phyloP scores from a whole-genome alignment of 2,888 invertebrate genomes.

The Petrophora chlorosata region DNA sequence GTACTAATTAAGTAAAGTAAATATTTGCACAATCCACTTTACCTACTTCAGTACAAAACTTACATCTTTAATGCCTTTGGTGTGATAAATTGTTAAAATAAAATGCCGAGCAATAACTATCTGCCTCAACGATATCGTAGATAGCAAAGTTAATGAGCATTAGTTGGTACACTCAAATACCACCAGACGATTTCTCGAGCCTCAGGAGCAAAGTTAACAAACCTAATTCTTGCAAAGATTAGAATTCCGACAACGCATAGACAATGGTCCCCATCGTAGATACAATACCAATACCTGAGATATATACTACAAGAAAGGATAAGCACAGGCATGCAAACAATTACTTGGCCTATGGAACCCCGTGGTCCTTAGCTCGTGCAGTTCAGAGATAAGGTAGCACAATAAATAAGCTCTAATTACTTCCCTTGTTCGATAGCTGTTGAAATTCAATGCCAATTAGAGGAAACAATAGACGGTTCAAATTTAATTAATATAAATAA shows the following conservation, averaged over 20 bases:
- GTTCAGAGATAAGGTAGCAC: conserved; percentile 69
- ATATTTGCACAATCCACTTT: conserved; percentile 3
- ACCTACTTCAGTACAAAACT: too few species aligned
- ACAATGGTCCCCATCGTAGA: conserved; percentile 30
- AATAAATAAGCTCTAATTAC: conserved; percentile 78
- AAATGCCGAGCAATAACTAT: too few species aligned
- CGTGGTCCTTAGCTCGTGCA: conserved; percentile 51
- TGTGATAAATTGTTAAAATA: too few species aligned
- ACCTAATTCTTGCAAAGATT: conserved; percentile 16
- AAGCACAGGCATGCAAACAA: conserved; percentile 34
- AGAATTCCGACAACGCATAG: conserved; percentile 25
- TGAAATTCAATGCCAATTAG: conserved; percentile 59
- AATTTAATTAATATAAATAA: conserved; percentile 22
- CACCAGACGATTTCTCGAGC: background rate
- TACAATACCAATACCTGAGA: conserved; percentile 30
- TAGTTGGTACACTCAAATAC: background rate
- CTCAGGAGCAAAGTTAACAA: conserved; percentile 8
- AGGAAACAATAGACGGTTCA: conserved; percentile 39
- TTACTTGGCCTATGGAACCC: conserved; percentile 29
- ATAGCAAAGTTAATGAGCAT: too few species aligned
- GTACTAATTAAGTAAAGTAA: conserved; percentile 3
- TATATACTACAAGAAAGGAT: too few species aligned
- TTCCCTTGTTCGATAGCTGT: conserved; percentile 60
- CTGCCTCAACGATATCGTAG: too few species aligned
- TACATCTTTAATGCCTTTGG: too few species aligned